phyloP scores from a whole-genome alignment of 2,888 invertebrate genomes.

The Calliopum simillimum region DNA sequence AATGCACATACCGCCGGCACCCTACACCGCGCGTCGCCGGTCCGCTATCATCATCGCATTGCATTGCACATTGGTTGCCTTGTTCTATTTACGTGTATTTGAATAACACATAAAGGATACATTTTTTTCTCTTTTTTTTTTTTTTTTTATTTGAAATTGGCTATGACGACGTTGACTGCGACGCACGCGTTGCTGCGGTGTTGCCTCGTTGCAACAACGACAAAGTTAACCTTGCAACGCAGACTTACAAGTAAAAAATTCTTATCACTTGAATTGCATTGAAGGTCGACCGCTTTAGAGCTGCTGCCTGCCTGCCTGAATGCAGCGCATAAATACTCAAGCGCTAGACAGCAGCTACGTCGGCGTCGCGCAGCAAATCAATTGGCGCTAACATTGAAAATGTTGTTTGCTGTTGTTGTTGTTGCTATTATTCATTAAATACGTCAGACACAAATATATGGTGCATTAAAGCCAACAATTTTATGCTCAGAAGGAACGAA shows the following conservation, averaged over 20 bases:
- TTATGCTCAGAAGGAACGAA: too few species aligned
- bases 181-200: not conserved
- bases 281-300: slow-evolving; percentile 37
- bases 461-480: not conserved
- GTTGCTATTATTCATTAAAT: not conserved
- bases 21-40: not conserved
- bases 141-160: too few species aligned
- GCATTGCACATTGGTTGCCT: slow-evolving; percentile 28
- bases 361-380: slow-evolving; percentile 19
- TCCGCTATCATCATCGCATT: too few species aligned
- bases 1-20: not conserved
- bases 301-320: not conserved
- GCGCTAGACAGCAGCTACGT: slow-evolving; percentile 21
- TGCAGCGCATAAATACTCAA: not conserved
- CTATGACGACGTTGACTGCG: not conserved
- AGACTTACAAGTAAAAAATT: slow-evolving; percentile 23
- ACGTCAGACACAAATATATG: not conserved
- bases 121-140: not conserved
- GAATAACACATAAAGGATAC: slow-evolving; percentile 42
- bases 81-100: slow-evolving; percentile 36
- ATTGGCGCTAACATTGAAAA: slow-evolving; percentile 35
- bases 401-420: slow-evolving; percentile 23
- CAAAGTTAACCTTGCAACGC: slow-evolving; percentile 36
- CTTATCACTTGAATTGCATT: slow-evolving; percentile 41
- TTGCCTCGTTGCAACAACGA: not conserved